These are phyloP conservation scores for Tapirus terrestris DNA, from an alignment of 2,113 vertebrate genomes.

Conservation along the genomic window DNA sequence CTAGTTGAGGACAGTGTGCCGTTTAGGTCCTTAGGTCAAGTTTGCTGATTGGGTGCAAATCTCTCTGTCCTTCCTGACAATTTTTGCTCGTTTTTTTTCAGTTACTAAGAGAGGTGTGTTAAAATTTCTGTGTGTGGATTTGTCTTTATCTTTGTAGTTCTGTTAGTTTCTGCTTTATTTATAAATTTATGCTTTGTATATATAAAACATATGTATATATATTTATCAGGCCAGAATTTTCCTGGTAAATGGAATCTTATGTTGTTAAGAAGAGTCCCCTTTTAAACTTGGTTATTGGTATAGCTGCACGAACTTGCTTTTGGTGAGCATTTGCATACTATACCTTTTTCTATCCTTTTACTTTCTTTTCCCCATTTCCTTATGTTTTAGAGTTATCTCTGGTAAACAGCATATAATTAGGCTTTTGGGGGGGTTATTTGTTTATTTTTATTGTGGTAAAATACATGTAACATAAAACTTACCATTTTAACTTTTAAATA, in stretches of 20 bases:
- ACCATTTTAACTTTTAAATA: neutral
- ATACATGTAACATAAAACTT: neutral
- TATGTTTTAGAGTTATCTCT: neutral
- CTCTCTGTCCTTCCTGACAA: neutral
- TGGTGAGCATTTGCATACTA: neutral
- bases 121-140: neutral
- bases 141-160: constrained; percentile 2
- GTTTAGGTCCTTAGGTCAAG: neutral
- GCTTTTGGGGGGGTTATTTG: neutral
- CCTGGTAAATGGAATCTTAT: neutral
- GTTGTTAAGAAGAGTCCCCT: neutral
- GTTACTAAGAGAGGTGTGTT: neutral
- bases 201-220: too few species aligned
- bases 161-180: neutral
- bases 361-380: neutral
- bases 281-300: neutral
- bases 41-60: neutral
- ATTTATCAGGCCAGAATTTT: neutral
- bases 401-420: neutral
- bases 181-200: neutral
- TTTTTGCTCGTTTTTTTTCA: neutral
- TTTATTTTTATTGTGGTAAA: constrained; percentile 12
- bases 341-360: neutral
- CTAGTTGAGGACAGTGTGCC: neutral
- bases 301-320: neutral